Conservation (phyloP, 2,888 invertebrate species). For the Branchellion lobata region DNA sequence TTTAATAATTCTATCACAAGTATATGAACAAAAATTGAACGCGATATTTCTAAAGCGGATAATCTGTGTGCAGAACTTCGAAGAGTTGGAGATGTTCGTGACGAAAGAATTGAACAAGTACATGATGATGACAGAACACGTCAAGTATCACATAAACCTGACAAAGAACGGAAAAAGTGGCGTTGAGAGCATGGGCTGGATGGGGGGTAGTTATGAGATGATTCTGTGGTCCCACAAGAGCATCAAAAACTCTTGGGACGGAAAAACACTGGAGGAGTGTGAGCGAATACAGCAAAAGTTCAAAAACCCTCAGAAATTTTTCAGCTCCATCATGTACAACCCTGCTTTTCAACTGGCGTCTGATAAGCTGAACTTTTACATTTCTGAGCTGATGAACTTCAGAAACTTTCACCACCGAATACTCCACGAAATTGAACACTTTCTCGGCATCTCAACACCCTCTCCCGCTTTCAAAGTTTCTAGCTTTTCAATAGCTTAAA, state of each 20-base stretch:
- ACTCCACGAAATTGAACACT: background rate
- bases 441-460: background rate
- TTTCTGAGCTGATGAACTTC: background rate
- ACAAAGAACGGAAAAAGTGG: background rate
- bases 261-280: background rate
- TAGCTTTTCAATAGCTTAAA: no score
- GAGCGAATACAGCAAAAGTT: background rate
- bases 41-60: no score
- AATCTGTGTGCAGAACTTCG: background rate
- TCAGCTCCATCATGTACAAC: background rate
- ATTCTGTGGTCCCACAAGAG: background rate
- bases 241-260: background rate
- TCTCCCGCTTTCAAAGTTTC: background rate
- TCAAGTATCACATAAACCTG: no score
- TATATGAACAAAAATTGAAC: no score
- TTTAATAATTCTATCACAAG: no score
- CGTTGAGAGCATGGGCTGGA: background rate
- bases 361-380: background rate
- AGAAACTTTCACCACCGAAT: background rate
- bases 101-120: background rate
- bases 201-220: background rate
- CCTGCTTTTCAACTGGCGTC: background rate
- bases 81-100: background rate
- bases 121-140: background rate
- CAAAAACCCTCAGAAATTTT: background rate